phyloP scores from a whole-genome alignment of 2,797 vertebrate genomes.

The Bovichtus diacanthus region DNA sequence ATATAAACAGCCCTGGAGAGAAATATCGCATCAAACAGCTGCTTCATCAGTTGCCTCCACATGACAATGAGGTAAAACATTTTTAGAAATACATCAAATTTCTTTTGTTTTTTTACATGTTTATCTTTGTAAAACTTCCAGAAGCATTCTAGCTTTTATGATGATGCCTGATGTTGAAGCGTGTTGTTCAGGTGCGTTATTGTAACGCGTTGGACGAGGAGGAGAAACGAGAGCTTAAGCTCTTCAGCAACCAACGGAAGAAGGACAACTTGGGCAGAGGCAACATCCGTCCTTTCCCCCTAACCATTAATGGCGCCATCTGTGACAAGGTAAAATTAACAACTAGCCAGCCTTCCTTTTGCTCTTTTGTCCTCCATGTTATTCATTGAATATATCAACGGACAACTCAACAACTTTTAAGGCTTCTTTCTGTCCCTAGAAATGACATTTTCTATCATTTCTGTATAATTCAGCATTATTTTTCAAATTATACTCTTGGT shows the following conservation, averaged over 20 bases:
- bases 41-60: constrained; percentile 95
- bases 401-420: background rate
- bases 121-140: background rate
- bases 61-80: constrained; percentile 95
- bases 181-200: constrained; percentile 82
- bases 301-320: constrained; percentile 92
- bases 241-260: constrained; percentile 98
- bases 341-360: background rate
- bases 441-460: background rate
- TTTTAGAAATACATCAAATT: background rate
- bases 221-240: constrained; percentile 95
- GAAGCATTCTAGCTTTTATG: background rate
- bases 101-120: background rate
- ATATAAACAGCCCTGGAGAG: constrained; percentile 98
- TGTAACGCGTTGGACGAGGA: constrained; percentile 97
- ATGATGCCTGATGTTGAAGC: constrained; percentile 3
- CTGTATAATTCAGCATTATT: constrained; percentile 6
- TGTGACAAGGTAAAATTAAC: constrained; percentile 92
- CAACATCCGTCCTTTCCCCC: constrained; percentile 93
- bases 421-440: background rate
- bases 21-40: constrained; percentile 97
- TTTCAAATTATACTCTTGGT: background rate
- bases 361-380: background rate
- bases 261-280: constrained; percentile 96
- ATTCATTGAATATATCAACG: background rate